Evolutionary conservation across 2,797 vertebrate genomes (phyloP).

Genomic region (Nyctalus aviator): DNA sequence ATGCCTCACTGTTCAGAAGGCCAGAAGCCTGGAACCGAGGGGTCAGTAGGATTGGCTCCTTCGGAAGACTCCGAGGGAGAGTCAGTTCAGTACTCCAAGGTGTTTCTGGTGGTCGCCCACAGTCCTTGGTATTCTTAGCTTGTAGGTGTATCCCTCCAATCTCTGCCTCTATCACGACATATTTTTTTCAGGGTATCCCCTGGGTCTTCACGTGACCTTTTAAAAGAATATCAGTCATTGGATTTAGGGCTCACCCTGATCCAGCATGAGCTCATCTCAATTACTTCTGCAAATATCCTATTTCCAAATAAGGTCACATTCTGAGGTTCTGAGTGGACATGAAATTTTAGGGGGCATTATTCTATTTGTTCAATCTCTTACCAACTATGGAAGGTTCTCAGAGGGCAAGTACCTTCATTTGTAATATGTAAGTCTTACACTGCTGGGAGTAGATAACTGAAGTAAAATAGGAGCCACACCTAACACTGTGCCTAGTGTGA

Average conservation of each 20-base stretch:
- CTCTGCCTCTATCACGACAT: neutral
- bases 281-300: neutral
- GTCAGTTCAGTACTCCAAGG: neutral
- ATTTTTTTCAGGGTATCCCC: neutral
- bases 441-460: neutral
- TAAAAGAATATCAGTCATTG: neutral
- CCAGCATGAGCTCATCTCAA: neutral
- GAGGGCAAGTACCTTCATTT: neutral
- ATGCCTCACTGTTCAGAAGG: neutral
- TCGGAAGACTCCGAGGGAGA: neutral
- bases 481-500: neutral
- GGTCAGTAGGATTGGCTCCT: neutral
- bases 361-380: neutral
- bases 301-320: neutral
- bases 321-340: neutral
- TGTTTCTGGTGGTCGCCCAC: no score
- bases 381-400: neutral
- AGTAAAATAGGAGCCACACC: neutral
- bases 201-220: neutral
- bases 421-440: neutral
- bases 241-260: neutral
- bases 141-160: neutral
- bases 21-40: neutral
- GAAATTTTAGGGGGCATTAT: neutral
- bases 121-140: neutral